A percentile compares a stretch with the other conserved stretches of the same genome.
These are phyloP conservation scores for Fistularia commersonii DNA, from an alignment of 2,797 vertebrate genomes.

Conservation along the genomic window DNA sequence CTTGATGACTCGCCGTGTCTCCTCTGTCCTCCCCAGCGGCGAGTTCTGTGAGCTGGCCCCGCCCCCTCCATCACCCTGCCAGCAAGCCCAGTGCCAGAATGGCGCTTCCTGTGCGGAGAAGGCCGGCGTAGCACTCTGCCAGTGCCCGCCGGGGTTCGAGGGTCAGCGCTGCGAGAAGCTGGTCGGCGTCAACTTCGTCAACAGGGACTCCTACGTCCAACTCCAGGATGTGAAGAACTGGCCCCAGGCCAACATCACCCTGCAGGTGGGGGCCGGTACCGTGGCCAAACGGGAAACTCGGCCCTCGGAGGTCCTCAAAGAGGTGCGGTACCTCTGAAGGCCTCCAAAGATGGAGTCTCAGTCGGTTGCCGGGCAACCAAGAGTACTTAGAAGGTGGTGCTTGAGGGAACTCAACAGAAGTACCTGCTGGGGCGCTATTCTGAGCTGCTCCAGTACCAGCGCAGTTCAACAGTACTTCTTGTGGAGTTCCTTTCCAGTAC, in stretches of 20 bases:
- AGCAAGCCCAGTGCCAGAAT: conserved; percentile 84
- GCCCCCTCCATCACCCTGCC: conserved; percentile 74
- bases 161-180: conserved; percentile 90
- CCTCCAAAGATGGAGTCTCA: no score
- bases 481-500: no score
- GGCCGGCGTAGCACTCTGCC: conserved; percentile 75
- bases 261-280: conserved; percentile 94
- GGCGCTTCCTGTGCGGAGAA: conserved; percentile 82
- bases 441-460: no score
- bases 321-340: no score
- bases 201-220: conserved; percentile 90
- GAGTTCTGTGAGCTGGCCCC: conserved; percentile 84
- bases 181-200: conserved; percentile 92
- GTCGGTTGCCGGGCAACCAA: no score
- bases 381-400: no score
- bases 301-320: no score
- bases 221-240: conserved; percentile 92
- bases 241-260: conserved; percentile 93
- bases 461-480: no score
- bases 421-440: no score
- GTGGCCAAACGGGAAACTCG: no score
- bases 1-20: no score
- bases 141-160: conserved; percentile 87
- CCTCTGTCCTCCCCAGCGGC: conserved; percentile 70
- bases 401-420: no score